Evolutionary conservation across 2,888 invertebrate species (phyloP), one percentile per base, ranked within the genome.

Genomic region (Bursaphelenchus okinawaensis): DNA sequence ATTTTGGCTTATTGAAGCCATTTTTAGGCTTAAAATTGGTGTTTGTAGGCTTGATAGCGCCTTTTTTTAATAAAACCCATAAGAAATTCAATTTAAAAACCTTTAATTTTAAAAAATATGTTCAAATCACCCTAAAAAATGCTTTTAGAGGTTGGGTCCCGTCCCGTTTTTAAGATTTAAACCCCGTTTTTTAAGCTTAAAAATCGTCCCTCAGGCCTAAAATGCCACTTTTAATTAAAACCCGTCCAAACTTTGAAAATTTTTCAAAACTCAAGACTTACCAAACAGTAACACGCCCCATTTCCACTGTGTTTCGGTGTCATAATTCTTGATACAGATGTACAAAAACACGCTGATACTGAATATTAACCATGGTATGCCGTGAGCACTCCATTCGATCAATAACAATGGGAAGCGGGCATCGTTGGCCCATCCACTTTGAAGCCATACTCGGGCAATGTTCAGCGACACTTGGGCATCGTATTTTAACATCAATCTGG

Each of bases 351-450:
- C 58, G 29, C 63, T 6, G 51, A 60, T 51, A 4, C 60, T 52
- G 27, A 57, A 59, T 12, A 69, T 59, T 8, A 75, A 56, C 75
- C 75, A 75, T 0, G 75, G 75, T 6, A 76, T 57, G 27, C 75
- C 75, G 66, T 75, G 75, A 2, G 59, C 64, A 1, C 67, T 28
- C 69, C 74, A 76, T 63, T 75, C 75, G 50, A 75, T 52, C 3
- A 68, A 9, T 19, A 74, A 60, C 29, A 75, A 68, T 9, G 61
- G 16, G 16, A 62, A 62, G 8, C 73, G 68, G 24, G 31, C 20
- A n/a, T 27, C 57, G 31, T 19, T 9, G 19, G 23, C 12, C 31
- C 16, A 23, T n/a, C 19, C n/a, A 22, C 8, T 63, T 19, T 50
- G 2, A 9, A 23, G 3, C 60, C 60, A 59, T 12, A 1, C n/a